phyloP scores from a whole-genome alignment of 1,140 invertebrate genomes.

The Zaprionus kolodkinae region DNA sequence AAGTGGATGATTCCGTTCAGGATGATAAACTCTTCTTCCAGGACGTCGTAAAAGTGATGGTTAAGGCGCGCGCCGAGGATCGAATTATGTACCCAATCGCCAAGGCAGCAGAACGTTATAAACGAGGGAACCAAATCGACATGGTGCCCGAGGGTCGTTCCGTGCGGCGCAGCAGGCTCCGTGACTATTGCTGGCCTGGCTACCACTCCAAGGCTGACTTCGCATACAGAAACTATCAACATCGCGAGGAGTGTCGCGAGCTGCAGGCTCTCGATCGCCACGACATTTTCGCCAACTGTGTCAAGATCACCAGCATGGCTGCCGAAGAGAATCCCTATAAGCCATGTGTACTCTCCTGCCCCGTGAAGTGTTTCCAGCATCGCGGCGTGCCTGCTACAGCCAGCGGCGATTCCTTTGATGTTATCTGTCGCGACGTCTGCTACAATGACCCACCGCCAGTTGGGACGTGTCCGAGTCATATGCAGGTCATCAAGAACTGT shows the following conservation, averaged over 20 bases:
- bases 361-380: slow-evolving; percentile 30
- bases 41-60: slow-evolving; percentile 45
- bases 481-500: slow-evolving; percentile 33
- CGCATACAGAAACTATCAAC: slow-evolving; percentile 61
- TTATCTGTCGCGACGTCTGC: slow-evolving; percentile 5
- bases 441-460: slow-evolving; percentile 26
- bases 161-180: slow-evolving; percentile 38
- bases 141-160: slow-evolving; percentile 34
- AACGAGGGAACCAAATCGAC: slow-evolving; percentile 47
- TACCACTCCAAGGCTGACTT: slow-evolving; percentile 61
- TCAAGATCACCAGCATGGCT: slow-evolving; percentile 64
- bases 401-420: slow-evolving; percentile 7
- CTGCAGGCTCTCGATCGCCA: slow-evolving; percentile 33
- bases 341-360: slow-evolving; percentile 32
- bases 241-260: slow-evolving; percentile 49
- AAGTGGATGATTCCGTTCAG: slow-evolving; percentile 38
- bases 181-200: slow-evolving; percentile 66
- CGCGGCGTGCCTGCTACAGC: slow-evolving; percentile 29
- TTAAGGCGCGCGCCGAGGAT: slow-evolving; percentile 42
- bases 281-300: slow-evolving; percentile 48
- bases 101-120: slow-evolving; percentile 43
- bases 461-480: slow-evolving; percentile 37
- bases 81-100: slow-evolving; percentile 55
- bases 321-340: slow-evolving; percentile 47
- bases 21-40: slow-evolving; percentile 58